Percentiles rank a stretch among this genome's conserved stretches.
Evolutionary conservation across 2,888 invertebrate species (phyloP).

Genomic region (Cecidostiba fungosa): DNA sequence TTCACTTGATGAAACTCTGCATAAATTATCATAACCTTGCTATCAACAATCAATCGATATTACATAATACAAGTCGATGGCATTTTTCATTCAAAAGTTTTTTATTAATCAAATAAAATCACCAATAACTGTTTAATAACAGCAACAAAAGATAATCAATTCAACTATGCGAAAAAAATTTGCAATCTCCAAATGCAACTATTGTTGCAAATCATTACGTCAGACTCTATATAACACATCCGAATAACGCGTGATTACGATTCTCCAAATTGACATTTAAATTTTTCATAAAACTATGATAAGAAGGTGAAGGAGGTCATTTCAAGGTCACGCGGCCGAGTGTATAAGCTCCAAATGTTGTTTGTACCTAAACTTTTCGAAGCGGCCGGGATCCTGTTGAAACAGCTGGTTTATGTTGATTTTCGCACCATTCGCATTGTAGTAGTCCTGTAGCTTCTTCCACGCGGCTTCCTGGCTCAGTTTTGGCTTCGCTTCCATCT

Average conservation of each 20-base stretch:
- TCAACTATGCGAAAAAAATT: background rate
- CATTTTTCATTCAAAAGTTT: constrained; percentile 4
- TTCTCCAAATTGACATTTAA: constrained; percentile 4
- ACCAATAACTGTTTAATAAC: background rate
- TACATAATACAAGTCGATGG: constrained; percentile 14
- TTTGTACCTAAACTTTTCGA: constrained; percentile 92
- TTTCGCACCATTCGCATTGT: constrained; percentile 86
- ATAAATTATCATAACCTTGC: constrained; percentile 41
- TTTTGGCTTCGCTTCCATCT: constrained; percentile 82
- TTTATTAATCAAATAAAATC: background rate
- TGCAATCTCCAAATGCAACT: background rate
- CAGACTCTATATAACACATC: background rate
- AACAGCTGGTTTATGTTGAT: constrained; percentile 93
- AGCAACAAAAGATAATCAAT: background rate
- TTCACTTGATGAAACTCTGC: constrained; percentile 28
- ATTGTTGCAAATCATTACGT: constrained; percentile 24
- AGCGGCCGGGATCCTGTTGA: constrained; percentile 89
- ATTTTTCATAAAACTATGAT: background rate
- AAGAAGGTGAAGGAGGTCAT: constrained; percentile 70
- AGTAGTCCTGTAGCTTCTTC: constrained; percentile 89
- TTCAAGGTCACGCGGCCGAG: constrained; percentile 73
- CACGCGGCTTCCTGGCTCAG: constrained; percentile 87
- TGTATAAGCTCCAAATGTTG: constrained; percentile 55
- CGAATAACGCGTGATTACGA: background rate
- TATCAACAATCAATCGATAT: constrained; percentile 22